Base-by-base conservation (phyloP, 2,888 invertebrate genomes). In the Tupiocoris notatus region DNA sequence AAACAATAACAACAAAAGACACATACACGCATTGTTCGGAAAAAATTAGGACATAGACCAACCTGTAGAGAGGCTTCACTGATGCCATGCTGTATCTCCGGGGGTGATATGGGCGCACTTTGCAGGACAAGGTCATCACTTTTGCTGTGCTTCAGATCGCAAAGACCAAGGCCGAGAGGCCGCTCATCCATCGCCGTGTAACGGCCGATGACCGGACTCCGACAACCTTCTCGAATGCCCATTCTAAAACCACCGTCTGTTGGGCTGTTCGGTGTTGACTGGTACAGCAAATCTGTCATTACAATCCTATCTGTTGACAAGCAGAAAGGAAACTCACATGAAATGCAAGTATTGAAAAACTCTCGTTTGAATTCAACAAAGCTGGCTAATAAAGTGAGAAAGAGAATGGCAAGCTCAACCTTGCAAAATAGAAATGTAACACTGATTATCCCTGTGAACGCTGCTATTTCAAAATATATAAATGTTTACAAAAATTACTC, bases 41-140 rank as follows among this genome's bases (percentile, higher is more conserved):
- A n/a, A n/a, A n/a, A n/a, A n/a, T n/a, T n/a, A n/a, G n/a, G n/a
- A n/a, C n/a, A n/a, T n/a, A n/a, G n/a, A n/a, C n/a, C n/a, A n/a
- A 73, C 73, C 76, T 82, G 81, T 18, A 82, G 79, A 23, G 80
- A 80, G 25, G 81, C 81, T 71, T 82, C 81, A 73, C 81, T 81
- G 18, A 82, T 81, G 25, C 85, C 85, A 81, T 85, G 86, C 78
- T 86, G 85, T 70, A 86, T 85, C 79, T 86, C 86, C 68, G 83
- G 82, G 23, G 82, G 79, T 6, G 84, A 77, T 79, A 84, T 85
- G n/a, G 83, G 83, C 12, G 85, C 82, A 81, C 84, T 84, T 82
- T 86, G 86, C 66, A 86, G 82, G 78, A 86, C 85, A 75, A 86
- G 81, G 81, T 86, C 86, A 82, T 86, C 86, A 82, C 86, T 86